These are phyloP conservation scores for Melipona beecheii DNA, from an alignment of 2,888 invertebrate genomes.

Conservation along the genomic window DNA sequence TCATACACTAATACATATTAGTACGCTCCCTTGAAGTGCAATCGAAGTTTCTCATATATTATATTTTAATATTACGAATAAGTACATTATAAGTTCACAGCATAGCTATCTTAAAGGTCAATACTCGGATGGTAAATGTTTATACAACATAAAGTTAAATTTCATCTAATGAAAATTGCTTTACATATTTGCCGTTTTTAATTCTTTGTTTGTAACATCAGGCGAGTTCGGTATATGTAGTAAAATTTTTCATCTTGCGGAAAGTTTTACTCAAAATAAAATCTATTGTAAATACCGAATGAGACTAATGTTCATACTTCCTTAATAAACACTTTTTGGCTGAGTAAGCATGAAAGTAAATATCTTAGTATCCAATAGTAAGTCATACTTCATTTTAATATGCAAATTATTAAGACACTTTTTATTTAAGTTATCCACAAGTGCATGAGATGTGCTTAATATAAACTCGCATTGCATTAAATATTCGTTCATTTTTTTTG, in stretches of 20 bases:
- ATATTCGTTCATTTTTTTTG: neutral
- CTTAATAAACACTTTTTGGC: constrained; percentile 57
- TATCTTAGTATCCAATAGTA: constrained; percentile 26
- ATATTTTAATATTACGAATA: neutral
- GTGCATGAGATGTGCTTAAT: constrained; percentile 65
- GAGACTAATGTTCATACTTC: constrained; percentile 44
- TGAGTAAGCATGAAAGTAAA: constrained; percentile 58
- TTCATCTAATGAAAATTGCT: constrained; percentile 15
- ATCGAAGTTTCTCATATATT: neutral
- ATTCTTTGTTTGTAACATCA: constrained; percentile 21
- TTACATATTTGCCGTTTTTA: constrained; percentile 23
- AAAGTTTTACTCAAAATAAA: neutral
- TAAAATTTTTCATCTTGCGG: neutral
- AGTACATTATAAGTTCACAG: neutral
- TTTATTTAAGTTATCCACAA: constrained; percentile 48
- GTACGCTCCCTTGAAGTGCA: neutral
- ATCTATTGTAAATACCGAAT: constrained; percentile 35
- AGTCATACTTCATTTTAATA: constrained; percentile 28
- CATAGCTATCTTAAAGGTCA: constrained; percentile 16
- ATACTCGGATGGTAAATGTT: constrained; percentile 4
- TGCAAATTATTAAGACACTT: constrained; percentile 22
- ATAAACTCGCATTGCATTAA: constrained; percentile 2
- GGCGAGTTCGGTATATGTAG: constrained; percentile 45
- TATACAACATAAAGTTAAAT: neutral
- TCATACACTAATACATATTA: constrained; percentile 15